Evolutionary conservation across 2,797 vertebrate genomes (phyloP).

Genomic region (Hipposideros larvatus): DNA sequence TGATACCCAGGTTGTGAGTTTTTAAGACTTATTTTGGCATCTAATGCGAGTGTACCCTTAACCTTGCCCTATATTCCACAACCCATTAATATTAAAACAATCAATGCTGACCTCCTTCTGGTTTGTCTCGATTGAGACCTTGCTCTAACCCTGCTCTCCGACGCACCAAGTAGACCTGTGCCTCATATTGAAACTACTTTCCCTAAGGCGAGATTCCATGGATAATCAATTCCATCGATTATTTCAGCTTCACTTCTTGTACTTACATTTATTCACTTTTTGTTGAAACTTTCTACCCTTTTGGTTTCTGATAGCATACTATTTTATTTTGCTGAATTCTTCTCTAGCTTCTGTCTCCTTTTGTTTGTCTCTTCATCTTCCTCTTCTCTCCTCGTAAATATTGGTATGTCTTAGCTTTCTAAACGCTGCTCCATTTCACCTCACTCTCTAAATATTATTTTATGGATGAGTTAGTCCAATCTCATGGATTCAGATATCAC

Average conservation of each 20-base stretch:
- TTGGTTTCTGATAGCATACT: not conserved
- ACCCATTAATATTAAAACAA: not conserved
- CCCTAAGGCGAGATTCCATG: not conserved
- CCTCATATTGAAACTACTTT: not conserved
- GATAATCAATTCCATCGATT: not conserved
- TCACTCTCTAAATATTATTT: not conserved
- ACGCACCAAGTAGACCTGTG: not conserved
- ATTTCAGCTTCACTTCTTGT: not conserved
- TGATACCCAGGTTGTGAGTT: not conserved
- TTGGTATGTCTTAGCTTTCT: not conserved
- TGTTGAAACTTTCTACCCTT: not conserved
- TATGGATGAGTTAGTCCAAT: not conserved
- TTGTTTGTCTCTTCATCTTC: not conserved
- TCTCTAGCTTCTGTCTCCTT: not conserved
- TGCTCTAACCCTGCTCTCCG: not conserved
- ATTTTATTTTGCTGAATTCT: not conserved
- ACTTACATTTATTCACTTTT: not conserved
- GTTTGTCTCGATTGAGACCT: not conserved
- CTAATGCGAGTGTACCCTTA: not conserved
- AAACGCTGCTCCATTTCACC: not conserved
- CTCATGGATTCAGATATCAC: not conserved
- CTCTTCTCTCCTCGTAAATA: not conserved
- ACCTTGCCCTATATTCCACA: not conserved
- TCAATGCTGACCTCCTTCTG: not conserved
- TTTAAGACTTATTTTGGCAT: not conserved